Base-by-base conservation (phyloP, 2,113 vertebrate genomes). In the Cygnus buccinator region DNA sequence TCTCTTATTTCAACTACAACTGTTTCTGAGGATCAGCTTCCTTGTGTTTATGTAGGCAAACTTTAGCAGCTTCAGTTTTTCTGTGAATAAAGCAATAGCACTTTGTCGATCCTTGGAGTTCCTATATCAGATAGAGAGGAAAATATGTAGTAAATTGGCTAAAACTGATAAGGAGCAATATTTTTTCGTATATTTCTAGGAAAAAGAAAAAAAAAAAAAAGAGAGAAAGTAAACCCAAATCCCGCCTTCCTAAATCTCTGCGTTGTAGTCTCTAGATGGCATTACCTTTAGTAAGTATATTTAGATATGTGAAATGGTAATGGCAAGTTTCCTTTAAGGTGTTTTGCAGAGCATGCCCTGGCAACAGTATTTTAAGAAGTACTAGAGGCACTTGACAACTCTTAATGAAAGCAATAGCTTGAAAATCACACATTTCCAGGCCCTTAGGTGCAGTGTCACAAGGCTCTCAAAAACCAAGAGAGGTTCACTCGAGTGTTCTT, bases 361-460 rank as follows among this genome's bases (percentile, higher is more conserved):
- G 48, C 84, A 95, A 22, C 7, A 5, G 41, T 83, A 72, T 79
- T 92, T 94, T 88, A 83, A 74, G 73, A 72, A 59, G 62, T 76
- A 79, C 48, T 19, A 93, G 80, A 89, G 17, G 33, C 52, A 84
- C 59, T 84, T 92, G 83, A 72, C 84, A 89, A n/a, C 57, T 81
- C 61, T 59, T 87, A 78, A 67, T 89, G 61, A 74, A 93, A 75
- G 71, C 33, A 39, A 65, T 46, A 76, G 55, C 86, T 90, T 77
- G 93, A 84, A 93, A 94, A 81, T 89, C 59, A 39, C 58, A 79
- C 57, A 7, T 93, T 93, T 88, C 55, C 37, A 88, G 67, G 59
- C 75, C 75, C 92, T 88, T 74, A 74, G 85, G 68, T 87, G 37
- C 4, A 2, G 46, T 39, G 26, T 71, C 12, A 2, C 17, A 87